These are phyloP conservation scores for Scalopus aquaticus DNA, from an alignment of 2,113 vertebrate species.

Conservation along the genomic window DNA sequence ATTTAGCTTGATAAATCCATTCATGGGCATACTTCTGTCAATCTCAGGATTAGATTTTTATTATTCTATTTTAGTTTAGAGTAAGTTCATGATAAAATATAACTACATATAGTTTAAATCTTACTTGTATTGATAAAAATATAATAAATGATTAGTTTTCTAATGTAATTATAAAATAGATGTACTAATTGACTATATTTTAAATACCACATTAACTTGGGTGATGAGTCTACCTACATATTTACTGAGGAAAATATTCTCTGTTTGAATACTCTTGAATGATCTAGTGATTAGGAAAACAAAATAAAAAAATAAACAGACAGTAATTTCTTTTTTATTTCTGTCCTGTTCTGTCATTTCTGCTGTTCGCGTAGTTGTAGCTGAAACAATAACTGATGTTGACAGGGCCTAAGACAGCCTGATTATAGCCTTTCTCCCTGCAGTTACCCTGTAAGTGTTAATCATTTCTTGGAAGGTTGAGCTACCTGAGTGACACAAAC, in stretches of 20 bases:
- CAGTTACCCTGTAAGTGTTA: not conserved
- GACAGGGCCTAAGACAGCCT: constrained; percentile 36
- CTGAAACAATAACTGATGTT: constrained; percentile 48
- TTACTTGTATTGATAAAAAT: constrained; percentile 55
- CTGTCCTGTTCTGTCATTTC: not conserved
- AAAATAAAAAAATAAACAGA: not conserved
- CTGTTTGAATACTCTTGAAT: not conserved
- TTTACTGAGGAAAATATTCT: constrained; percentile 9
- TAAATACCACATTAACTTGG: not conserved
- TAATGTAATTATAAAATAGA: no score
- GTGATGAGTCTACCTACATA: not conserved
- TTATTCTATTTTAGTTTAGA: constrained; percentile 16
- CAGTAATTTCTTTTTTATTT: constrained; percentile 24
- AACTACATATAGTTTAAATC: not conserved
- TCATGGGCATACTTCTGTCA: constrained; percentile 39
- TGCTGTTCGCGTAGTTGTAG: not conserved
- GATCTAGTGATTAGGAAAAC: not conserved
- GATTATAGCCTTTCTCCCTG: constrained; percentile 50
- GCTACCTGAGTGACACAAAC: constrained; percentile 18
- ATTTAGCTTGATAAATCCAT: constrained; percentile 33
- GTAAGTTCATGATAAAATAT: constrained; percentile 38
- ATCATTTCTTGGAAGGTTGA: constrained; percentile 61
- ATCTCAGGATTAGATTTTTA: constrained; percentile 47
- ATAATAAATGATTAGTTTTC: not conserved
- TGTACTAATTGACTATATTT: not conserved